Base-by-base conservation (phyloP, 53 echinoderm and acorn worm species). In the Arbacia lixula region DNA sequence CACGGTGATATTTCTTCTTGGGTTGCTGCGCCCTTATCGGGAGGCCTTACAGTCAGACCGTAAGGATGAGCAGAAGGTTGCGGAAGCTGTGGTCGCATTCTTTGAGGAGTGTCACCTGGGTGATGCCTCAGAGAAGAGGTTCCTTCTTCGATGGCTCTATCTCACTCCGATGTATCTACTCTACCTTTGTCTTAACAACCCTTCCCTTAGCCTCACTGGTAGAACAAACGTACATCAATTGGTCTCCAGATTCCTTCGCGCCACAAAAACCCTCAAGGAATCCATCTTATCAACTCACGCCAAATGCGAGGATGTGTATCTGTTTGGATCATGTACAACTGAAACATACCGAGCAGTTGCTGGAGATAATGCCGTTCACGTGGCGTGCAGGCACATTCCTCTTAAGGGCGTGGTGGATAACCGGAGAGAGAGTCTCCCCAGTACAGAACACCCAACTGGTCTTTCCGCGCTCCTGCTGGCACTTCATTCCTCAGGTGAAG, bases 361-460 rank as follows among this genome's bases (percentile, higher is more conserved):
- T 4, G 77, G 77, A 12, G 77, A 77, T 58, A 77, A 55, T 26
- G 33, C 77, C 10, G 20, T 77, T 11, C 77, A 77, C 22, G 77
- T 77, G 37, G 77, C 77, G 9, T 77, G 77, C 58, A 77, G 58
- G 12, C 77, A 77, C 58, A 56, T 77, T 25, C 77, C 77, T 9
- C 32, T 21, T 12, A 33, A 35, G 37, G 77, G 57, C 36, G 8
- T n/a, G 33, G 8, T 8, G 9, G 32, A 34, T 22, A 58, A 36
- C 36, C 34, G n/a, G 34, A 6, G 34, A 34, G 19, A 35, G 34
- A 35, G 64, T 56, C 21, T 27, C 8, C 26, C 22, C 25, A 64
- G 64, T 8, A 16, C n/a, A 4, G 64, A 35, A n/a, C 64, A 64
- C 36, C 64, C 64, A 0, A 64, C 64, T 3, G 34, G 64, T 64